Base-by-base conservation (phyloP, 1,140 invertebrate species). In the Eciton burchellii region DNA sequence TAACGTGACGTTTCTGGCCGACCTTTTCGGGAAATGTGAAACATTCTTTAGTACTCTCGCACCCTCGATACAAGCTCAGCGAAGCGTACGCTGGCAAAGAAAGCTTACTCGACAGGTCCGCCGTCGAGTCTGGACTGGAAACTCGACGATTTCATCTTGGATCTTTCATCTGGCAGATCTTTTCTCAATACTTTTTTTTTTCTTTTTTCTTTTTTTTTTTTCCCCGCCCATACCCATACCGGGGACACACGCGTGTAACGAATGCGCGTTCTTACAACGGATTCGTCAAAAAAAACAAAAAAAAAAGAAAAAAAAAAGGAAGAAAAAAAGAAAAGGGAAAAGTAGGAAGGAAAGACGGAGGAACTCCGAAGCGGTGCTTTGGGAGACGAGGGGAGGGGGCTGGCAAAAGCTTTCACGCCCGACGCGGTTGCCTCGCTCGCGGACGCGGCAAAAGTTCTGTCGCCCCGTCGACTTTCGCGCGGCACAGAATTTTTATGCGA, bases 401-500 rank as follows among this genome's bases (percentile, higher is more conserved):
- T n/a, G n/a, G 49, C 63, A 47, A 70, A 45, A 57, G 49, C 35
- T 68, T 56, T 79, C 63, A 79, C 2, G 49, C 24, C 0, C 49
- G 49, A 79, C 12, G 16, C 35, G 49, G 29, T 68, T 68, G 66
- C 16, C 11, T 70, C 49, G 12, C 35, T 70, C 29, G 52, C 9
- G 1, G n/a, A n/a, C 24, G 49, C 24, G n/a, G n/a, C n/a, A 45
- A 45, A 79, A 79, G 41, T 56, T 29, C 35, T 70, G 74, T 56
- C 74, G 49, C 63, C 19, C 3, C n/a, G 49, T 24, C 43, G 74
- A 70, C 54, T 79, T 77, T 77, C 24, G 35, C 74, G n/a, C 35
- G 12, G 35, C 21, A 79, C 49, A 56, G 21, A 68, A 79, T 70
- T 79, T 79, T 79, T 79, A 43, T 70, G 24, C 74, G 54, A 70